Conservation (phyloP, 2,888 invertebrate genomes). For the Hirudinaria manillensis region DNA sequence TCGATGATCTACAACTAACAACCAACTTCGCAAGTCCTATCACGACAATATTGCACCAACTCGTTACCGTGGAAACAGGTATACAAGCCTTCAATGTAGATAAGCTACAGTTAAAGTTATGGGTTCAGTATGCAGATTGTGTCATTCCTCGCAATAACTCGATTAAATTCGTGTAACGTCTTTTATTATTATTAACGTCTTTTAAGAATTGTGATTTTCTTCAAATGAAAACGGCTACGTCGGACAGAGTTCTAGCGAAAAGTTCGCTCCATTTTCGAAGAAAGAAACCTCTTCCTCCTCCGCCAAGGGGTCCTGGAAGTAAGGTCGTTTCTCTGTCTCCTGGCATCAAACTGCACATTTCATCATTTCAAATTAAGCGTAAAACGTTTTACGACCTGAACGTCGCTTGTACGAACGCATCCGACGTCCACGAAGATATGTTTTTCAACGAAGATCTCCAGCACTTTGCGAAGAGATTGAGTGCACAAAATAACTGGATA, state of each 20-base stretch:
- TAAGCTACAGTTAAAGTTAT: too few species aligned
- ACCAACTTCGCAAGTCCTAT: too few species aligned
- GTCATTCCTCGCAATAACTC: too few species aligned
- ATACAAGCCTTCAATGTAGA: too few species aligned
- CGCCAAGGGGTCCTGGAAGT: conserved; percentile 3
- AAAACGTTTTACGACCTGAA: conserved; percentile 33
- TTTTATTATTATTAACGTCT: too few species aligned
- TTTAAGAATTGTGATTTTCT: too few species aligned
- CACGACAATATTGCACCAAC: too few species aligned
- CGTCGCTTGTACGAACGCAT: conserved; percentile 39
- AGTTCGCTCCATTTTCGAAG: conserved; percentile 5
- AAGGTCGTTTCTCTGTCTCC: conserved; percentile 1
- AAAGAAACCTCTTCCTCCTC: background rate
- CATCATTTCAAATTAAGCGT: background rate
- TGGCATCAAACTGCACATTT: conserved; percentile 18
- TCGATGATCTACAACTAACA: too few species aligned
- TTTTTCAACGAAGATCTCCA: conserved; percentile 51
- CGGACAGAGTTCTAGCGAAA: background rate
- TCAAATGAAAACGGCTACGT: background rate
- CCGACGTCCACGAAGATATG: conserved; percentile 48
- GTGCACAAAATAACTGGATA: conserved; percentile 49
- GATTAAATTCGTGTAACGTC: too few species aligned
- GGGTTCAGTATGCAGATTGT: too few species aligned
- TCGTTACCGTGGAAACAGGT: too few species aligned
- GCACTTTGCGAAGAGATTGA: conserved; percentile 44